A percentile compares a stretch with the other conserved stretches of the same genome.
These are phyloP conservation scores for Podarcis siculus DNA, from an alignment of 2,797 vertebrate genomes.

Conservation along the genomic window DNA sequence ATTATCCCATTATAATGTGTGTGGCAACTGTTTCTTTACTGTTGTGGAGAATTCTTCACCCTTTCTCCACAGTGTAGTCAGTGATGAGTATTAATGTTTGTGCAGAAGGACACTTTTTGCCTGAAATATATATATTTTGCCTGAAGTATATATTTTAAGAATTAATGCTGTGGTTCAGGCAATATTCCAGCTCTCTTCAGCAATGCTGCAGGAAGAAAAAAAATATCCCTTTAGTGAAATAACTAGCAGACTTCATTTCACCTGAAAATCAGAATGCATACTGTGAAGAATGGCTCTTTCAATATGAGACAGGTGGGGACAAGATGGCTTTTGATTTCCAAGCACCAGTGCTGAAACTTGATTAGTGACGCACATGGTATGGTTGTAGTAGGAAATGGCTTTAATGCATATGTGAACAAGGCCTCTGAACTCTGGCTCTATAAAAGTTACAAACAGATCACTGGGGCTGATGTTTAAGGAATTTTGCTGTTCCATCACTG, in stretches of 20 bases:
- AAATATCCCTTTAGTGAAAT: constrained; percentile 9
- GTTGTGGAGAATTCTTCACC: constrained; percentile 60
- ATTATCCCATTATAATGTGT: background rate
- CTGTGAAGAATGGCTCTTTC: constrained; percentile 13
- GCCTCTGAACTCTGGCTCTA: background rate
- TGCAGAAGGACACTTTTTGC: constrained; percentile 26
- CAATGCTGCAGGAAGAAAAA: constrained; percentile 2
- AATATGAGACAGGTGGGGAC: rapidly evolving
- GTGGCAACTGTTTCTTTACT: constrained; percentile 49
- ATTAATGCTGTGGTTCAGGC: constrained; percentile 42
- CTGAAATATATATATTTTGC: constrained; percentile 10
- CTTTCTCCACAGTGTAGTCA: constrained; percentile 52
- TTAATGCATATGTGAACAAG: background rate
- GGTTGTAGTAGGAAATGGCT: background rate
- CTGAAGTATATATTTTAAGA: constrained; percentile 25
- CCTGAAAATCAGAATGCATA: background rate
- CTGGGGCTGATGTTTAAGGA: no score
- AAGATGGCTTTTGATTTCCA: background rate
- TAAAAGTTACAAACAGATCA: no score
- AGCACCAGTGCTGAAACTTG: constrained; percentile 4
- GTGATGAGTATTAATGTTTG: constrained; percentile 11
- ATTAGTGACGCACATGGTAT: constrained; percentile 1
- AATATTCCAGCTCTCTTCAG: background rate
- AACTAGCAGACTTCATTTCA: background rate
- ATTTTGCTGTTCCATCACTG: background rate